phyloP scores from a whole-genome alignment of 2,888 invertebrate species.

The Plebejus anna region DNA sequence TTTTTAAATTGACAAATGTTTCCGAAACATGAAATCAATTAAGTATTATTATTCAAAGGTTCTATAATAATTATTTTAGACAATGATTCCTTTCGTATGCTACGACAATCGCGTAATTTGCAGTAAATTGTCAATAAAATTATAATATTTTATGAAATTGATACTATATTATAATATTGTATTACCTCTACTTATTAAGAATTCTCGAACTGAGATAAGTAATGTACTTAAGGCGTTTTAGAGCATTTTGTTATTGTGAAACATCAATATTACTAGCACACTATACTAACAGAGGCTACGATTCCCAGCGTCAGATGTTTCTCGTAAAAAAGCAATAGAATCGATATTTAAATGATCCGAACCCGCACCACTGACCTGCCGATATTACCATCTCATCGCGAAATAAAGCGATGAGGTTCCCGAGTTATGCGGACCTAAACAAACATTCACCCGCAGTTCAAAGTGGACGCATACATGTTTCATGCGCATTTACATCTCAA shows the following conservation, averaged over 20 bases:
- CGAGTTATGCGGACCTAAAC: conserved; percentile 50
- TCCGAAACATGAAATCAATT: background rate
- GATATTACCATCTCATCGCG: conserved; percentile 34
- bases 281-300: background rate
- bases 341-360: conserved; percentile 3
- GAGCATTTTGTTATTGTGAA: background rate
- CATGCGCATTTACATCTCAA: conserved; percentile 14
- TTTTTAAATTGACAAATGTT: background rate
- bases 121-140: background rate
- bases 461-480: conserved; percentile 33
- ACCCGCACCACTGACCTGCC: conserved; percentile 23
- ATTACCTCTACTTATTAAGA: background rate
- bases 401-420: conserved; percentile 22
- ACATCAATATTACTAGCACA: background rate
- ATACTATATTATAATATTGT: background rate
- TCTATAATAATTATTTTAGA: conserved; percentile 13
- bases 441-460: conserved; percentile 52
- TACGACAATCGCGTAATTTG: background rate
- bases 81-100: background rate
- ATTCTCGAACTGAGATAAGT: background rate
- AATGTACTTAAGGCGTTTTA: too few species aligned
- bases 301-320: background rate
- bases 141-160: background rate
- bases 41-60: background rate
- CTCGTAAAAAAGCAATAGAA: background rate